Evolutionary conservation across 2,888 invertebrate genomes (phyloP).

Genomic region (Cyclophora punctaria): DNA sequence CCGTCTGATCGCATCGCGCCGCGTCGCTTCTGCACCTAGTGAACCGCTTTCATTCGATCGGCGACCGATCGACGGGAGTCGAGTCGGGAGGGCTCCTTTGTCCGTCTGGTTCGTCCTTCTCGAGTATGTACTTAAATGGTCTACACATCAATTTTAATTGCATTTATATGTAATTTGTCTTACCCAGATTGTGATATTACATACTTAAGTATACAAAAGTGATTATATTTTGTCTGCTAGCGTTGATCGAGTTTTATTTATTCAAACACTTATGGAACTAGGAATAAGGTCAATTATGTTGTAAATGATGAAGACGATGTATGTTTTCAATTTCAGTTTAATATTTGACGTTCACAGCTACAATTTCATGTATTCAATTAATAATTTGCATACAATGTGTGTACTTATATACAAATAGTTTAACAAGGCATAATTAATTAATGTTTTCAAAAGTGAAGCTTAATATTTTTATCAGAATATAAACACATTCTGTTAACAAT

Average conservation of each 20-base stretch:
- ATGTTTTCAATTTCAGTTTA: slow-evolving; percentile 21
- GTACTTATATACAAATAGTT: too few relatives aligned
- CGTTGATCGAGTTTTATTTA: slow-evolving; percentile 7
- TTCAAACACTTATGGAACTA: not conserved
- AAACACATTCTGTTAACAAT: too few relatives aligned
- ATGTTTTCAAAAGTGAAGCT: too few relatives aligned
- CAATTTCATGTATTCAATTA: slow-evolving; percentile 5
- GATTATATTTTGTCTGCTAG: slow-evolving; percentile 20
- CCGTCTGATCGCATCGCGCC: slow-evolving; percentile 43
- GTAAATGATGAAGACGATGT: not conserved
- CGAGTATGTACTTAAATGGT: slow-evolving; percentile 27
- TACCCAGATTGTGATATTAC: slow-evolving; percentile 50
- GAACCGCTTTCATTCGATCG: too few relatives aligned
- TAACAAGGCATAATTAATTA: too few relatives aligned
- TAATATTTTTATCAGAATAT: too few relatives aligned
- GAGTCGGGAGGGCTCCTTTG: too few relatives aligned
- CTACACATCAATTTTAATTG: slow-evolving; percentile 30
- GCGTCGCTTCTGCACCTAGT: slow-evolving; percentile 1
- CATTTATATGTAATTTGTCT: slow-evolving; percentile 48
- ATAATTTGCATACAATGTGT: too few relatives aligned
- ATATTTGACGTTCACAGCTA: slow-evolving; percentile 28
- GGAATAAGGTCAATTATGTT: slow-evolving; percentile 1
- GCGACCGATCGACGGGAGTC: slow-evolving; percentile 1
- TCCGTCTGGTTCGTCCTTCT: too few relatives aligned
- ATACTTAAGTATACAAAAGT: slow-evolving; percentile 36